Base-by-base conservation (phyloP, 2,888 invertebrate genomes). In the Augiades crinisus region DNA sequence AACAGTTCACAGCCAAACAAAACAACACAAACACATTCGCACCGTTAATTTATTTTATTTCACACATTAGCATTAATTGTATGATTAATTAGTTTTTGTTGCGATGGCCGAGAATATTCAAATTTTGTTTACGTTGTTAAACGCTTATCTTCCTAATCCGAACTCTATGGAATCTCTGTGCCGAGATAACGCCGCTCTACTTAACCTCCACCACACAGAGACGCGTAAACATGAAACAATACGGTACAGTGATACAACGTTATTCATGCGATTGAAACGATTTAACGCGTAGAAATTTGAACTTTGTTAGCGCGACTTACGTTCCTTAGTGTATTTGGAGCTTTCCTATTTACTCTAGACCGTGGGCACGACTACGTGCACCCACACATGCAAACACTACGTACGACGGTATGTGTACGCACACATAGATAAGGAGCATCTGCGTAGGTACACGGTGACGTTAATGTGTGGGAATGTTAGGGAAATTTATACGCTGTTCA, bases 181-280 rank as follows among this genome's bases (percentile, higher is more conserved):
- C 87, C 57, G 75, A 87, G 87, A 87, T 87, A 87, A 88, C 83
- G 70, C 86, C 87, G 89, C 89, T 88, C 89, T 87, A 88, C 89
- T 89, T 89, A 88, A 88, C 89, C 85, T 85, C n/a, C 84, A 76
- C 74, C 84, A 86, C 87, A 88, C 86, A 86, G 80, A 85, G 78
- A 78, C 79, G 81, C 81, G 82, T 86, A 84, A 87, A 86, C 86
- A 83, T 85, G 86, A 85, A 88, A 89, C 88, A 89, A 89, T 89
- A 89, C 88, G 87, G 87, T 87, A 87, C 79, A 84, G 80, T 72
- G 75, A 77, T 69, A 80, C 87, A 80, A 80, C 72, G 72, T 75
- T 81, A 78, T 67, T 64, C 64, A 64, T 75, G 72, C 75, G 70
- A 31, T 50, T 37, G 31, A 37, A 65, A 60, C 65, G 54, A 59